phyloP scores from a whole-genome alignment of 2,888 invertebrate genomes.

The Craniophora ligustri region DNA sequence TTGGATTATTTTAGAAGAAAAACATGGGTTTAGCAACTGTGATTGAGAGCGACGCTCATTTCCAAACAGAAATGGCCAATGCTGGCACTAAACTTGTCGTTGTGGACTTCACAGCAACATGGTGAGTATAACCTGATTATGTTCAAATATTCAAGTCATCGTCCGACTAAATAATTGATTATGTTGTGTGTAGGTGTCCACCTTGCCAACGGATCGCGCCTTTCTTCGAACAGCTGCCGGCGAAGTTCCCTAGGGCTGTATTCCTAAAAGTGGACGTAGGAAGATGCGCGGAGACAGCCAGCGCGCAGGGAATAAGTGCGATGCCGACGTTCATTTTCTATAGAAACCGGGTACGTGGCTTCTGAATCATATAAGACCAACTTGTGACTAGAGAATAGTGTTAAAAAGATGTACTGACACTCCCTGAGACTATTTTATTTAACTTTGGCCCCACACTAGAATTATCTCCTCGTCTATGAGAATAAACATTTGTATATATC shows the following conservation, averaged over 20 bases:
- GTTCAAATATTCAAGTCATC: constrained; percentile 77
- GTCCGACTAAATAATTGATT: constrained; percentile 52
- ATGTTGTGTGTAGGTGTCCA: constrained; percentile 93
- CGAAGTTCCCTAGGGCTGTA: constrained; percentile 95
- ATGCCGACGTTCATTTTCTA: constrained; percentile 99
- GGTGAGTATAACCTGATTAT: constrained; percentile 89
- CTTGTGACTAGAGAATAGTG: no score
- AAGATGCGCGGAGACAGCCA: constrained; percentile 96
- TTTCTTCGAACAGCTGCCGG: constrained; percentile 95
- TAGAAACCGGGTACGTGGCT: constrained; percentile 91
- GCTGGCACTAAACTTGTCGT: constrained; percentile 97
- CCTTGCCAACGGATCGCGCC: constrained; percentile 99
- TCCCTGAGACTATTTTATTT: no score
- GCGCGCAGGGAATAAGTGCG: constrained; percentile 95
- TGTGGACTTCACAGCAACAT: constrained; percentile 97
- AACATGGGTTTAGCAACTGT: constrained; percentile 89
- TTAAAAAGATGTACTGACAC: no score
- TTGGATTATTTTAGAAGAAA: constrained; percentile 43
- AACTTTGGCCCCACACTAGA: no score
- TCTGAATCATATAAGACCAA: constrained; percentile 3
- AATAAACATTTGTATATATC: no score
- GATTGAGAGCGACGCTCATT: constrained; percentile 93
- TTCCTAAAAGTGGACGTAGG: constrained; percentile 99
- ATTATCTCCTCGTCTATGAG: no score
- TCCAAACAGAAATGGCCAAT: constrained; percentile 94